Evolutionary conservation across 2,888 invertebrate species (phyloP).

Genomic region (Opisthograptis luteolata): DNA sequence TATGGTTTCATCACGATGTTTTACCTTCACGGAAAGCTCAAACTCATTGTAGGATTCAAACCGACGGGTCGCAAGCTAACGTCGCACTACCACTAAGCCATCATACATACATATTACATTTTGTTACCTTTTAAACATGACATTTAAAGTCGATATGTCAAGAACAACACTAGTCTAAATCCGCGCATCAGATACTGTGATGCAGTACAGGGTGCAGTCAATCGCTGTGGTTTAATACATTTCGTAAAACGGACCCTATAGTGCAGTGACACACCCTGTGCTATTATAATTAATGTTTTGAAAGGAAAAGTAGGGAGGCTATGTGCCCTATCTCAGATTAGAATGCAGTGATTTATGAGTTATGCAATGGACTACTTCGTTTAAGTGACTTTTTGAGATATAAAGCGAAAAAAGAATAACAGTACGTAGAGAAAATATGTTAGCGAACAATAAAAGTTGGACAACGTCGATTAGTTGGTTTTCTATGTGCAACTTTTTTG

Average conservation of each 20-base stretch:
- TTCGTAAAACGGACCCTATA: conserved; percentile 64
- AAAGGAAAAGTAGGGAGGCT: conserved; percentile 55
- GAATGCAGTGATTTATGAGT: conserved; percentile 42
- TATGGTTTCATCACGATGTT: too few relatives aligned
- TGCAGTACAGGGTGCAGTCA: conserved; percentile 67
- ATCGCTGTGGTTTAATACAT: conserved; percentile 77
- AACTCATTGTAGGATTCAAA: too few relatives aligned
- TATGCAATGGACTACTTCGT: conserved; percentile 16
- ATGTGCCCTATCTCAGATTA: conserved; percentile 56
- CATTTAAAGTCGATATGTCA: neutral
- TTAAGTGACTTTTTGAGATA: neutral
- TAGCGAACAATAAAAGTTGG: too few relatives aligned
- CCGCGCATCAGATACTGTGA: conserved; percentile 62
- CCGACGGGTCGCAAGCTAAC: too few relatives aligned
- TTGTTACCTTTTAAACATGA: too few relatives aligned
- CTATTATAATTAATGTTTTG: conserved; percentile 75
- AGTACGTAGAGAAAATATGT: too few relatives aligned
- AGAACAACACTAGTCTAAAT: conserved; percentile 19
- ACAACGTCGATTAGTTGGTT: too few relatives aligned
- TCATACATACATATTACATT: too few relatives aligned
- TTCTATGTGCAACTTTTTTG: too few relatives aligned
- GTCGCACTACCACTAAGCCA: too few relatives aligned
- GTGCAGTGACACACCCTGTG: conserved; percentile 67
- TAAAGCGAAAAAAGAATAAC: too few relatives aligned
- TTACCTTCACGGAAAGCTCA: too few relatives aligned